phyloP scores from a whole-genome alignment of 2,888 invertebrate genomes.

The Andrena dorsata region DNA sequence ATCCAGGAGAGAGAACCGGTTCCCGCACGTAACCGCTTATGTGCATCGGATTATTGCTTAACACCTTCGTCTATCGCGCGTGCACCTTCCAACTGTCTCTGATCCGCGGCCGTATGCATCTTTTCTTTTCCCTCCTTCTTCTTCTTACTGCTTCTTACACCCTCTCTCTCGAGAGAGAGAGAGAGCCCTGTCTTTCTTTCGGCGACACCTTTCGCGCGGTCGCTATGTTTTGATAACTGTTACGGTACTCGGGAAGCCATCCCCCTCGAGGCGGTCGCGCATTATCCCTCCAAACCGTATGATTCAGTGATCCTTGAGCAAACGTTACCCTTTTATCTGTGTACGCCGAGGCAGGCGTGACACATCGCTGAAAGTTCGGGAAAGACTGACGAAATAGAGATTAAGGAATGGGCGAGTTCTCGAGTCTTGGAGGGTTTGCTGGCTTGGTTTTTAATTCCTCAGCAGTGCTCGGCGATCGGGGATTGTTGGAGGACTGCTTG shows the following conservation, averaged over 20 bases:
- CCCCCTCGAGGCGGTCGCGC: neutral
- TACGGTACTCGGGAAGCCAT: constrained; percentile 10
- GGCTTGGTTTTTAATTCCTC: no score
- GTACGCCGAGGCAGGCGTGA: neutral
- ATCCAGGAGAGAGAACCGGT: constrained; percentile 62
- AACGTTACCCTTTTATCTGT: constrained; percentile 6
- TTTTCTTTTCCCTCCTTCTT: neutral
- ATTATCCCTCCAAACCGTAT: constrained; percentile 7
- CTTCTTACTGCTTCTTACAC: constrained; percentile 5
- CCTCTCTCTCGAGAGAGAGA: no score
- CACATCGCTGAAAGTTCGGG: neutral
- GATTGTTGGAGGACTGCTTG: no score
- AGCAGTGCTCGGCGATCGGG: no score
- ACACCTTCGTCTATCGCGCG: constrained; percentile 44
- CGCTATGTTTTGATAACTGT: constrained; percentile 52
- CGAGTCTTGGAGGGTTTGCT: no score
- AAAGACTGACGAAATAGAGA: neutral
- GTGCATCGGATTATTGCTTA: constrained; percentile 61
- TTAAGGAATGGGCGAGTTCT: constrained; percentile 15
- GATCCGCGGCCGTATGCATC: constrained; percentile 29
- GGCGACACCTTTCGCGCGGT: constrained; percentile 17
- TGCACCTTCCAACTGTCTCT: constrained; percentile 35
- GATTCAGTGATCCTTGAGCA: neutral
- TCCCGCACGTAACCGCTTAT: constrained; percentile 58
- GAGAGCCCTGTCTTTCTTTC: no score